A percentile compares a stretch with the other conserved stretches of the same genome.
These are phyloP conservation scores for Sandelia bainsii DNA, from an alignment of 2,797 vertebrate genomes.

Conservation along the genomic window DNA sequence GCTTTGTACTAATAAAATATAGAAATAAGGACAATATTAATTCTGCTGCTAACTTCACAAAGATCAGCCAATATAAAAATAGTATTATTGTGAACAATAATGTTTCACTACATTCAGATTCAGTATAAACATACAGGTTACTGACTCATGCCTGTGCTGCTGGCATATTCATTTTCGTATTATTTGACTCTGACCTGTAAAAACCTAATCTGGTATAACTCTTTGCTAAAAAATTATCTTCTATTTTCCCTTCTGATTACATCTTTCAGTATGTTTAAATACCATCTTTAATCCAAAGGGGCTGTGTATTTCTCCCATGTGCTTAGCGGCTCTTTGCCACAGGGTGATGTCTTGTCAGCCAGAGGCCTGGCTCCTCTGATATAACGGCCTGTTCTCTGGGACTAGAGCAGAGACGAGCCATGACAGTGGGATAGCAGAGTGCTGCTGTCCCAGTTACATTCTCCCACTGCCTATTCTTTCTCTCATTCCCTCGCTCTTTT, in stretches of 20 bases:
- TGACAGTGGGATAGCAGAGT: constrained; percentile 53
- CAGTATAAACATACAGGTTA: too few species aligned
- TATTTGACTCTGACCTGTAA: background rate
- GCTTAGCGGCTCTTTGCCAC: constrained; percentile 36
- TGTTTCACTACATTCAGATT: too few species aligned
- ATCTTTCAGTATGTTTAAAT: constrained; percentile 16
- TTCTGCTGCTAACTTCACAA: too few species aligned
- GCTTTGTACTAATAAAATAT: too few species aligned
- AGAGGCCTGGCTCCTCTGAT: constrained; percentile 53
- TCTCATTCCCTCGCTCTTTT: background rate
- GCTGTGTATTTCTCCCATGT: constrained; percentile 21
- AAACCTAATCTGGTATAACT: background rate
- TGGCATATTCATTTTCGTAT: too few species aligned
- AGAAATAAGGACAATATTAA: too few species aligned
- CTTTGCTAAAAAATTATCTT: background rate
- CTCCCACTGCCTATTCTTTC: constrained; percentile 20
- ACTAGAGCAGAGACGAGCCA: constrained; percentile 50
- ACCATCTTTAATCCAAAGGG: constrained; percentile 42
- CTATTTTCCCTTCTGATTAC: constrained; percentile 29
- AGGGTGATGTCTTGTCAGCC: constrained; percentile 62
- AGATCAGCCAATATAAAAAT: too few species aligned
- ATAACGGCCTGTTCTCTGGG: constrained; percentile 70
- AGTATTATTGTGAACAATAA: too few species aligned
- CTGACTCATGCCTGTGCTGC: too few species aligned
- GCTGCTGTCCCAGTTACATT: constrained; percentile 59